Percentiles rank a stretch among this genome's conserved stretches.
phyloP scores from a whole-genome alignment of 30 jellyfish, hydroid and myxozoan genomes.

The Aurelia coerulea region DNA sequence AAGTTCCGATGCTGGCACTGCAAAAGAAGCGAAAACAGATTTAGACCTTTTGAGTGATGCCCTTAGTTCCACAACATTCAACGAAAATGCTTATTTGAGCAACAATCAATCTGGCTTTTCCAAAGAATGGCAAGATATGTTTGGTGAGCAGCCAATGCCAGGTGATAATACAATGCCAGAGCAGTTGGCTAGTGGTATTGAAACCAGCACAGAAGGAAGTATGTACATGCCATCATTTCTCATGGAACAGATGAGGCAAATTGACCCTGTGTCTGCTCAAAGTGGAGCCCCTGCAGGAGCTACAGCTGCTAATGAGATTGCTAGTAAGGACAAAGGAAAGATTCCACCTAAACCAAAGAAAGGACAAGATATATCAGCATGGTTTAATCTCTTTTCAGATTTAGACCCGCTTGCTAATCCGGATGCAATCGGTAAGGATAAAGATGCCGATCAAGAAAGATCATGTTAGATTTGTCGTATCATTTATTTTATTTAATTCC shows the following conservation, averaged over 20 bases:
- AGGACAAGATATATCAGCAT: slow-evolving; percentile 97
- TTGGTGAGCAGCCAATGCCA: slow-evolving; percentile 72
- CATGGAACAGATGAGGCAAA: slow-evolving; percentile 92
- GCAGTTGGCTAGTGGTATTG: slow-evolving; percentile 22
- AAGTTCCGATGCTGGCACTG: slow-evolving; percentile 28
- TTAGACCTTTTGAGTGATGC: slow-evolving; percentile 85
- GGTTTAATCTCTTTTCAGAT: slow-evolving; percentile 98
- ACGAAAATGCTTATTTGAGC: slow-evolving; percentile 57
- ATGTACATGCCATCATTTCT: slow-evolving; percentile 97
- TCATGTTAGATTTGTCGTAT: slow-evolving; percentile 42
- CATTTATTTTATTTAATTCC: not conserved
- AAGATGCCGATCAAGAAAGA: slow-evolving; percentile 76
- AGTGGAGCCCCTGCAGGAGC: slow-evolving; percentile 73
- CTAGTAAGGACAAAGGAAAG: slow-evolving; percentile 37
- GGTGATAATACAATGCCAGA: slow-evolving; percentile 10
- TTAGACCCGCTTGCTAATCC: slow-evolving; percentile 98
- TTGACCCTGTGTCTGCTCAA: slow-evolving; percentile 82
- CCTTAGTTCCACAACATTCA: slow-evolving; percentile 65
- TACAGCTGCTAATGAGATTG: slow-evolving; percentile 75
- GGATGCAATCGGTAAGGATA: slow-evolving; percentile 82
- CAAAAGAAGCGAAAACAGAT: slow-evolving; percentile 55
- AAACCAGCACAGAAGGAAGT: slow-evolving; percentile 63
- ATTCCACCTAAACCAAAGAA: slow-evolving; percentile 50
- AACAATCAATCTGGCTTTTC: slow-evolving; percentile 76
- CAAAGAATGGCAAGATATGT: slow-evolving; percentile 94